Evolutionary conservation across 2,113 vertebrate genomes (phyloP).

Genomic region (Barbus barbus): DNA sequence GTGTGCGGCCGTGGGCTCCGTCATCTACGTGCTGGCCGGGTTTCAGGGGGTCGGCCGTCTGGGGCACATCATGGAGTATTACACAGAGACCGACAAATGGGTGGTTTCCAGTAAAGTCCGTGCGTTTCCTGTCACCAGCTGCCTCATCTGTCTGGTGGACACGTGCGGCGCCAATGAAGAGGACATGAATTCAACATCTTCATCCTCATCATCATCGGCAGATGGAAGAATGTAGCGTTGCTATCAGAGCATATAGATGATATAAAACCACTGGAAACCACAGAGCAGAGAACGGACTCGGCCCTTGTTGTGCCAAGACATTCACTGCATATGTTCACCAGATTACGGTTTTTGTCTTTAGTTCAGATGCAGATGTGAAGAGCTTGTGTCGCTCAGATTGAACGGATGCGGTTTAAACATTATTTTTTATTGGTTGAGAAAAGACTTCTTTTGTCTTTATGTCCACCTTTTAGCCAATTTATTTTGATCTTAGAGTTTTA

Average conservation of each 20-base stretch:
- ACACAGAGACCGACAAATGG: slow-evolving; percentile 91
- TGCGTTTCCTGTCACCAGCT: slow-evolving; percentile 95
- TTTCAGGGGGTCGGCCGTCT: slow-evolving; percentile 96
- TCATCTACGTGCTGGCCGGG: slow-evolving; percentile 93
- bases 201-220: slow-evolving; percentile 27
- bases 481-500: background rate
- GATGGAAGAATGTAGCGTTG: slow-evolving; percentile 15
- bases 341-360: no score
- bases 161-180: slow-evolving; percentile 97
- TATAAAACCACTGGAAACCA: background rate
- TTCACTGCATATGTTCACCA: no score
- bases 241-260: background rate
- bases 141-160: slow-evolving; percentile 95
- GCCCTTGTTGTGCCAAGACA: background rate
- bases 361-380: no score
- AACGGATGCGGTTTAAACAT: no score
- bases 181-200: slow-evolving; percentile 57
- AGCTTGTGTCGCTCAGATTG: no score
- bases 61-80: slow-evolving; percentile 92
- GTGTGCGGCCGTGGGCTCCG: slow-evolving; percentile 88
- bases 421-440: no score
- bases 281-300: background rate
- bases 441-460: background rate
- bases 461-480: background rate
- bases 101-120: slow-evolving; percentile 90